Evolutionary conservation across 2,888 invertebrate species (phyloP).

Genomic region (Hecatera dysodea): DNA sequence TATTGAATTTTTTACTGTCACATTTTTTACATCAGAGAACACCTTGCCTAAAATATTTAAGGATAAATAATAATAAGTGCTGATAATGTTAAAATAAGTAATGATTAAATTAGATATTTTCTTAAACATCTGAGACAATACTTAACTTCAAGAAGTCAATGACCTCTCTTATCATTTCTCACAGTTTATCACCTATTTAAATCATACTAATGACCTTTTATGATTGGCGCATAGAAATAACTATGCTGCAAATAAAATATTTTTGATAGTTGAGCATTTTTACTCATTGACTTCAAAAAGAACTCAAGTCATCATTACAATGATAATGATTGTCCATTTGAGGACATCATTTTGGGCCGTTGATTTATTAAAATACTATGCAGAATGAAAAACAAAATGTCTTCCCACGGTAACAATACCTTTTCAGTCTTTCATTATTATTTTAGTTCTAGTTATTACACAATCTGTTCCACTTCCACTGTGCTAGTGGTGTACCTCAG

Average conservation of each 20-base stretch:
- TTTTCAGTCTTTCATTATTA: background rate
- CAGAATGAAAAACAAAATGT: background rate
- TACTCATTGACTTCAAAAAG: background rate
- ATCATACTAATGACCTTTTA: slow-evolving; percentile 23
- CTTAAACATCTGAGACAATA: background rate
- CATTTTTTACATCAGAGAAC: background rate
- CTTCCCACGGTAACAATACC: background rate
- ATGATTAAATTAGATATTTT: background rate
- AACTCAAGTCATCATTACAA: background rate
- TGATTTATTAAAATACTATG: background rate
- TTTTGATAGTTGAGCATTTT: background rate
- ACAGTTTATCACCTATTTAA: slow-evolving; percentile 30
- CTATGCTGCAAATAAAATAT: background rate
- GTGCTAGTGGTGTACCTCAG: too few species aligned
- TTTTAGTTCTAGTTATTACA: background rate
- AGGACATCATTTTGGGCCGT: too few species aligned
- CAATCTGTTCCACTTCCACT: background rate
- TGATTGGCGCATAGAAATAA: slow-evolving; percentile 5
- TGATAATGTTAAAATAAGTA: too few species aligned
- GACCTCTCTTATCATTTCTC: slow-evolving; percentile 33
- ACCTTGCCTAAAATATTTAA: background rate
- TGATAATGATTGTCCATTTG: background rate
- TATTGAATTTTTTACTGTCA: background rate
- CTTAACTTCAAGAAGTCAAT: slow-evolving; percentile 28
- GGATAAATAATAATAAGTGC: background rate